These are phyloP conservation scores for Misgurnus anguillicaudatus DNA, from an alignment of 2,113 vertebrate species.

Conservation along the genomic window DNA sequence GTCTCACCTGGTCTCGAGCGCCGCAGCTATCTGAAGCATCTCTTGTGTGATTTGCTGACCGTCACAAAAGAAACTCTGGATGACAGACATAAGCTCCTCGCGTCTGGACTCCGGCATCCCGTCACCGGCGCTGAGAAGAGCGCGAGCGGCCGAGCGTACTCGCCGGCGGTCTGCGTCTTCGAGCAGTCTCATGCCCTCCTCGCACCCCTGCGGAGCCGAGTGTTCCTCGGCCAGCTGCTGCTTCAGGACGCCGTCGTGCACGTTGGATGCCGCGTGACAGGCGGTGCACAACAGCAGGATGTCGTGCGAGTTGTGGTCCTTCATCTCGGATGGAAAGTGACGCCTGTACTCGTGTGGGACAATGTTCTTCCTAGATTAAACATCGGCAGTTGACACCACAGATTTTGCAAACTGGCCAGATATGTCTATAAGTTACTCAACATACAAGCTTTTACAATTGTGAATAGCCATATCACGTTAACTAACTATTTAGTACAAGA, in stretches of 20 bases:
- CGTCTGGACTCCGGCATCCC: constrained; percentile 80
- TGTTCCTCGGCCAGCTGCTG: constrained; percentile 88
- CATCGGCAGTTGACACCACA: neutral
- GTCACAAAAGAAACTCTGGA: constrained; percentile 75
- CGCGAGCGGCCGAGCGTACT: constrained; percentile 89
- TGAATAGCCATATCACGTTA: too few species aligned
- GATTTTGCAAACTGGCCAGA: neutral
- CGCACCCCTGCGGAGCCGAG: constrained; percentile 86
- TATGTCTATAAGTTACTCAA: too few species aligned
- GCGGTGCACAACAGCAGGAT: constrained; percentile 93
- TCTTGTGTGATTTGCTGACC: constrained; percentile 70
- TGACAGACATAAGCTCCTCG: constrained; percentile 78
- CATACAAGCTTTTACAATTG: too few species aligned
- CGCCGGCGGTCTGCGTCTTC: constrained; percentile 87
- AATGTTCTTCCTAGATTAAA: constrained; percentile 86
- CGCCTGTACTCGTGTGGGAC: constrained; percentile 95
- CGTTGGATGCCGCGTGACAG: constrained; percentile 92
- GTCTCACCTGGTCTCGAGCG: constrained; percentile 87
- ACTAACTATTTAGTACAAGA: too few species aligned
- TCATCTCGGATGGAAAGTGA: constrained; percentile 95
- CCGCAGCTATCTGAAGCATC: constrained; percentile 81
- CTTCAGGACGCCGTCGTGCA: constrained; percentile 89
- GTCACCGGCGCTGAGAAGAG: constrained; percentile 82
- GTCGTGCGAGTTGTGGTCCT: constrained; percentile 97
- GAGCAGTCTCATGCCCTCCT: constrained; percentile 85